These are phyloP conservation scores for Eucera pruinosa DNA, from an alignment of 2,888 invertebrate genomes.

Conservation along the genomic window DNA sequence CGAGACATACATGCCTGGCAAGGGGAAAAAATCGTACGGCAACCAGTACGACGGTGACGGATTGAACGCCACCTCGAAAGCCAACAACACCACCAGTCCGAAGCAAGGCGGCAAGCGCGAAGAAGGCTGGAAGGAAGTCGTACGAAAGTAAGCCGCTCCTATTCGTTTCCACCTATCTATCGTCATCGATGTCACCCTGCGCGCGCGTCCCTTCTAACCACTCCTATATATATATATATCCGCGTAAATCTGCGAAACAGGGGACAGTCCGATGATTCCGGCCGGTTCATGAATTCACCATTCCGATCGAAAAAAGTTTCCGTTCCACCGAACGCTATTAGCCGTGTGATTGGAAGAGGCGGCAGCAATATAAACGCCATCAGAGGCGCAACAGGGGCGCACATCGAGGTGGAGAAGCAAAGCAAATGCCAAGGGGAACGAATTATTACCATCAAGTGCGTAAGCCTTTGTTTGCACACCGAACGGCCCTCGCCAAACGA, in stretches of 20 bases:
- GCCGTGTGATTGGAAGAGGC: constrained; percentile 98
- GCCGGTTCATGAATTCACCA: constrained; percentile 84
- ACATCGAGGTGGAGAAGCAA: constrained; percentile 99
- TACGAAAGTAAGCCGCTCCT: constrained; percentile 92
- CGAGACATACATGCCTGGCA: constrained; percentile 86
- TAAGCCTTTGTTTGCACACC: too few relatives aligned
- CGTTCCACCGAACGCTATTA: constrained; percentile 97
- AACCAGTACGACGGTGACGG: constrained; percentile 79
- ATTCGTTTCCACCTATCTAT: too few relatives aligned
- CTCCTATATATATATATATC: too few relatives aligned
- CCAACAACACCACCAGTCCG: constrained; percentile 87
- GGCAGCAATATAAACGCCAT: constrained; percentile 99
- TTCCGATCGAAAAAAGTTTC: constrained; percentile 95
- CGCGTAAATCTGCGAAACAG: constrained; percentile 70
- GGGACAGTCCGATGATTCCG: constrained; percentile 82
- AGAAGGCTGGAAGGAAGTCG: constrained; percentile 99
- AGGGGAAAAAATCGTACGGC: constrained; percentile 81
- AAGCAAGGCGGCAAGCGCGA: constrained; percentile 90
- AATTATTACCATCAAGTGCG: constrained; percentile 96
- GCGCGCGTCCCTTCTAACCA: too few relatives aligned
- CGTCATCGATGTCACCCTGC: too few relatives aligned
- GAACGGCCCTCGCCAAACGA: too few relatives aligned
- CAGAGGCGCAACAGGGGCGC: constrained; percentile 97
- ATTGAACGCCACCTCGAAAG: constrained; percentile 76
- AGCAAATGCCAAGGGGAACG: constrained; percentile 97